Evolutionary conservation across 92 coral and sea anemone genomes (phyloP).

Genomic region (Metridium senile): DNA sequence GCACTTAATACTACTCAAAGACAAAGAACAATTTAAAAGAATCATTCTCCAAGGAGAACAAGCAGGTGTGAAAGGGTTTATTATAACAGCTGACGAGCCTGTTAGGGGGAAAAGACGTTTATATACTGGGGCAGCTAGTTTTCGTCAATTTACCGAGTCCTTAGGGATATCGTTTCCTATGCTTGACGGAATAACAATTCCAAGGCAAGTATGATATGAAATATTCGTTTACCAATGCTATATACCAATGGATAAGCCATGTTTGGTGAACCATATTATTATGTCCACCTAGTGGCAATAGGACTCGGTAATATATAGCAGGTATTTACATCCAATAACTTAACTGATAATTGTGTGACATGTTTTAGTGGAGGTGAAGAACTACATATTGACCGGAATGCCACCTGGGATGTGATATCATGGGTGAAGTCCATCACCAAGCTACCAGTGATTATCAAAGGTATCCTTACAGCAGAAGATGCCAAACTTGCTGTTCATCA

Average conservation of each 20-base stretch:
- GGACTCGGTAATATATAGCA: no score
- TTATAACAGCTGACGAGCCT: conserved; percentile 33
- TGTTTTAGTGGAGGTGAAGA: background rate
- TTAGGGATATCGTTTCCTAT: background rate
- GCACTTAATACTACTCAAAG: conserved; percentile 25
- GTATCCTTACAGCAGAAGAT: conserved; percentile 79
- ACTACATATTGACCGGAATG: background rate
- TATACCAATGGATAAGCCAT: no score
- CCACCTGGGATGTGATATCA: conserved; percentile 50
- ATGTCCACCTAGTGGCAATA: no score
- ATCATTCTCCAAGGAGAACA: conserved; percentile 36
- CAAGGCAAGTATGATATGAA: no score
- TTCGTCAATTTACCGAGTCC: background rate
- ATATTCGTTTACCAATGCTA: no score
- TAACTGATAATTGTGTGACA: no score
- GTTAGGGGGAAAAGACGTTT: conserved; percentile 3
- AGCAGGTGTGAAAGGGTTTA: conserved; percentile 47
- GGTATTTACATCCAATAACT: no score
- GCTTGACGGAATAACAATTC: background rate
- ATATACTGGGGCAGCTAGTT: background rate
- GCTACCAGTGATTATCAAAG: conserved; percentile 68
- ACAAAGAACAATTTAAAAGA: background rate
- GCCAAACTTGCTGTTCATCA: conserved; percentile 68
- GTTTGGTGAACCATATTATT: no score
- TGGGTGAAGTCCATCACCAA: conserved; percentile 65